Conservation (phyloP, 1,140 invertebrate species). For the Apis cerana region DNA sequence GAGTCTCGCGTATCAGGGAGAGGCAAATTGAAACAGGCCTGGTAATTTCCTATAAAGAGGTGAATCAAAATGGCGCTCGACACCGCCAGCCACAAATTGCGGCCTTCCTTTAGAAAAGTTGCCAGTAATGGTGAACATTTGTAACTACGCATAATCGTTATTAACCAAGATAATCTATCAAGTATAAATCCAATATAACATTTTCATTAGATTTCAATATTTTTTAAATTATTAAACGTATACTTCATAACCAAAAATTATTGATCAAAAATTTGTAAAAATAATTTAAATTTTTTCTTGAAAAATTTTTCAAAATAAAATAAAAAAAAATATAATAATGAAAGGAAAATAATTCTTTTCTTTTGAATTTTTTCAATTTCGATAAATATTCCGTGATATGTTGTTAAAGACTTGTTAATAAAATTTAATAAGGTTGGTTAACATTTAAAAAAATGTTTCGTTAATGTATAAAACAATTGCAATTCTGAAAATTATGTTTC, state of each 20-base stretch:
- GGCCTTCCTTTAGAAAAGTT: neutral
- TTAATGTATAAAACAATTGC: too few relatives aligned
- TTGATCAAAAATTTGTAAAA: neutral
- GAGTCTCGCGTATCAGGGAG: slow-evolving; percentile 14
- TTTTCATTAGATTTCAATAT: neutral
- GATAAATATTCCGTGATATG: neutral
- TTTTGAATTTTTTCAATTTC: too few relatives aligned
- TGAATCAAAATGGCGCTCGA: slow-evolving; percentile 45
- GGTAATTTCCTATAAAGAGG: slow-evolving; percentile 49
- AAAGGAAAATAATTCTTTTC: too few relatives aligned
- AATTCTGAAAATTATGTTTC: neutral
- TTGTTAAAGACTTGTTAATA: neutral
- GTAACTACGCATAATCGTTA: neutral
- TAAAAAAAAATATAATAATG: too few relatives aligned
- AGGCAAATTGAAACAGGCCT: slow-evolving; percentile 45
- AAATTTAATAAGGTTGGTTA: neutral
- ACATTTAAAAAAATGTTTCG: neutral
- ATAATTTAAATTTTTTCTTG: neutral
- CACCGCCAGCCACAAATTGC: slow-evolving; percentile 28
- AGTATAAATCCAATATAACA: too few relatives aligned
- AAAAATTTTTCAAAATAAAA: too few relatives aligned
- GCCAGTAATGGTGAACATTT: neutral
- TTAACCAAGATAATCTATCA: neutral
- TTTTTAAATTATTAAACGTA: too few relatives aligned
- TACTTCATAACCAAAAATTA: neutral